phyloP scores from a whole-genome alignment of 1,140 invertebrate species.

The Platyscapa corneri region DNA sequence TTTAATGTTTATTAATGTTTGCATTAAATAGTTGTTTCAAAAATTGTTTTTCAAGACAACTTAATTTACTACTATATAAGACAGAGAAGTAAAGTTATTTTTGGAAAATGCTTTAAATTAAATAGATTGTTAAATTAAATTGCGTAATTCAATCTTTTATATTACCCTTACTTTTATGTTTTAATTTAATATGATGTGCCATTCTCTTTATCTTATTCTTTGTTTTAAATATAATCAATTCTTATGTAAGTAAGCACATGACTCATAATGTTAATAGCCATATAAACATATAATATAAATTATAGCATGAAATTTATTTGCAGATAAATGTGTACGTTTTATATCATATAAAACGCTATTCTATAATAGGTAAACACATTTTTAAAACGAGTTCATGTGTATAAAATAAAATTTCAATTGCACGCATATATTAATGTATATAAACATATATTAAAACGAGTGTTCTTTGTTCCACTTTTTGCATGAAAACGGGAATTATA shows the following conservation, averaged over 20 bases:
- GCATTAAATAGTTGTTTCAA: not conserved
- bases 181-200: too few species aligned
- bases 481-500: not conserved
- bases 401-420: not conserved
- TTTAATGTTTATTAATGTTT: not conserved
- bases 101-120: conserved; percentile 19
- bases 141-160: too few species aligned
- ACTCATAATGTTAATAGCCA: not conserved
- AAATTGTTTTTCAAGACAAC: not conserved
- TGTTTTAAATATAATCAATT: not conserved
- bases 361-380: not conserved
- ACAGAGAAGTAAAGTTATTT: not conserved
- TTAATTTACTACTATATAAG: not conserved
- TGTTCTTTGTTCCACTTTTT: not conserved
- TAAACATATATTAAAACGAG: not conserved
- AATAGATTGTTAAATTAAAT: conserved; percentile 26
- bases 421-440: too few species aligned
- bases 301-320: not conserved
- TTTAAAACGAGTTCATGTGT: not conserved
- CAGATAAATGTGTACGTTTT: too few species aligned
- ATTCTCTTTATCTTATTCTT: not conserved
- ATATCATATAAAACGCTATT: not conserved
- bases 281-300: conserved; percentile 14
- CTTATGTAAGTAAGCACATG: not conserved
- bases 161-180: not conserved